These are phyloP conservation scores for Semotilus atromaculatus DNA, from an alignment of 2,797 vertebrate genomes.

Conservation along the genomic window DNA sequence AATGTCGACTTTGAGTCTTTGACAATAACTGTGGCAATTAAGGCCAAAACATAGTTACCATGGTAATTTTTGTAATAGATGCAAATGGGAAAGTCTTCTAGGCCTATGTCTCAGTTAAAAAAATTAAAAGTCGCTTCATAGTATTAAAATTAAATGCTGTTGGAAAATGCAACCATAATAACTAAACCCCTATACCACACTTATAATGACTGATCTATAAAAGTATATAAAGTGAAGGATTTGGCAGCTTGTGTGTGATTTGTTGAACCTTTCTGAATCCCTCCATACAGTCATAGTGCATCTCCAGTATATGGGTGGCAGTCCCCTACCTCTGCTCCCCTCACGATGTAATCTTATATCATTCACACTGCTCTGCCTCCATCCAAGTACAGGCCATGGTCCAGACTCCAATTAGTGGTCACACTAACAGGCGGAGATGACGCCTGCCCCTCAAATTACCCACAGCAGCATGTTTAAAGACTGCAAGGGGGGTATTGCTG, in stretches of 20 bases:
- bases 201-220: constrained; percentile 12
- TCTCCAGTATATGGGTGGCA: constrained; percentile 53
- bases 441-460: constrained; percentile 63
- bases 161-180: background rate
- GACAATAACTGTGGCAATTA: background rate
- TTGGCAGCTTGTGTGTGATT: constrained; percentile 23
- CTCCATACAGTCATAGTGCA: background rate
- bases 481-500: constrained; percentile 52
- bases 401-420: constrained; percentile 67
- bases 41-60: background rate
- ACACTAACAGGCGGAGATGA: constrained; percentile 64
- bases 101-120: background rate
- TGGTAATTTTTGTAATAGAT: background rate
- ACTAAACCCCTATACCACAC: background rate
- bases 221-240: constrained; percentile 18
- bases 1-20: too few species aligned
- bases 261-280: constrained; percentile 32
- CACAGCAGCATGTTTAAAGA: constrained; percentile 65
- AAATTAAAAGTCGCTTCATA: background rate
- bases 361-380: constrained; percentile 59
- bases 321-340: constrained; percentile 48
- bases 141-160: background rate
- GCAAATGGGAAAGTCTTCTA: background rate
- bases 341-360: constrained; percentile 53
- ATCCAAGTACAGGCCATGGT: constrained; percentile 55